phyloP scores from a whole-genome alignment of 1,140 invertebrate species.

The Cherax destructor region DNA sequence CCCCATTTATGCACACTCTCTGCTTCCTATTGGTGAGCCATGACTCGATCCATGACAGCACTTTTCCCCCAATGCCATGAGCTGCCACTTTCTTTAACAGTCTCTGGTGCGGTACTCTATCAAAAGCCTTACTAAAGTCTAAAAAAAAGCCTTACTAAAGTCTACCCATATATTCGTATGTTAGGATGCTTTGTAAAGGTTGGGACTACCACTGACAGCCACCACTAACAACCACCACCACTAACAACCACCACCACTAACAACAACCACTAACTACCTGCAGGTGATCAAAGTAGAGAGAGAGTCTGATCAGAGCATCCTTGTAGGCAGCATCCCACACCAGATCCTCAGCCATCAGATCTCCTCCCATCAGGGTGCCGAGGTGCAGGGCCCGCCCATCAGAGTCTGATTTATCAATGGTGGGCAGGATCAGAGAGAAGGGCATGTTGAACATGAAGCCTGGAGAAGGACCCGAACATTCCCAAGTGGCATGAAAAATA shows the following conservation, averaged over 20 bases:
- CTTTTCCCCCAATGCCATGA: too few species aligned
- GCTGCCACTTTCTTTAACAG: too few species aligned
- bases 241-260: neutral
- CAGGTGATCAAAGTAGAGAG: conserved; percentile 35
- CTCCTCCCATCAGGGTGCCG: neutral
- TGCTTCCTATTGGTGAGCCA: too few species aligned
- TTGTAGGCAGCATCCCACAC: conserved; percentile 43
- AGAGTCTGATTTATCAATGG: neutral
- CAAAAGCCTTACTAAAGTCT: too few species aligned
- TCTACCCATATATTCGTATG: too few species aligned
- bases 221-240: neutral
- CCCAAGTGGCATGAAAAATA: too few species aligned
- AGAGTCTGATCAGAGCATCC: neutral
- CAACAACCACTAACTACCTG: conserved; percentile 6
- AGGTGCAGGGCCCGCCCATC: conserved; percentile 24
- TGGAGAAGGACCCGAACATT: neutral
- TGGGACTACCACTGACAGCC: neutral
- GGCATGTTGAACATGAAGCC: conserved; percentile 62
- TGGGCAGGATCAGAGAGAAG: conserved; percentile 40
- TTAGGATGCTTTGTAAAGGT: too few species aligned
- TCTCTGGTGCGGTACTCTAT: too few species aligned
- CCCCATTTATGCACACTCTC: too few species aligned
- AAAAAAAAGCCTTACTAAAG: too few species aligned
- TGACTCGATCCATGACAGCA: too few species aligned
- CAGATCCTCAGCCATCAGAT: neutral